Base-by-base conservation (phyloP, 2,113 vertebrate species). In the Plecotus auritus region DNA sequence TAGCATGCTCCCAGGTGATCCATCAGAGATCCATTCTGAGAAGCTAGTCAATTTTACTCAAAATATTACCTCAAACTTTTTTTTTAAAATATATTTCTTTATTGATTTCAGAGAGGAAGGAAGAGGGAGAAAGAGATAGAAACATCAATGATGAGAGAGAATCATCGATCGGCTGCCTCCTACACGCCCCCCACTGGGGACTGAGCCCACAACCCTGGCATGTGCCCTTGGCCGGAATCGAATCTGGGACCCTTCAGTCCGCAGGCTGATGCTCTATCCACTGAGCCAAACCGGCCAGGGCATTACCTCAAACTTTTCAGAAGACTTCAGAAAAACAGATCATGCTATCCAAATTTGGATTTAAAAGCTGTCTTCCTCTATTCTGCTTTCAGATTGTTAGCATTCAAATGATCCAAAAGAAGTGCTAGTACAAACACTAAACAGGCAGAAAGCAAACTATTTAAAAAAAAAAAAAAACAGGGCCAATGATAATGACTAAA, bases 261-360 rank as follows among this genome's bases (percentile, higher is more conserved):
- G 4, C 18, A 54, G 51, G 51, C 51, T 54, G 51, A 54, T 4
- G 7, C 18, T 54, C 51, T 54, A 54, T 54, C 51, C 18, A 54
- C 51, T 54, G 51, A 54, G 51, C 51, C 51, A 20, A 20, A 54
- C 51, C 4, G 18, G 51, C 51, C 51, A 54, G 18, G 51, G 51
- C 51, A 54, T 54, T 54, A 54, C 51, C 8, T 59, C 56, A 96
- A 88, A 81, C 2, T 18, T 88, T 88, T 81, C 32, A 74, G 42
- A 80, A 54, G 61, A 94, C 32, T 78, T 96, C 47, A 96, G 61
- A 54, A 89, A 96, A 95, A 90, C 14, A 80, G 26, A 22, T 59
- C n/a, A 88, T 28, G 49, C 11, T 61, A 92, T n/a, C 7, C 80
- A 88, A 87, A 93, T 0, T 0, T 93, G 28, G 26, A 85, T 82